Evolutionary conservation across 2,113 vertebrate species (phyloP).

Genomic region (Chunga burmeisteri): DNA sequence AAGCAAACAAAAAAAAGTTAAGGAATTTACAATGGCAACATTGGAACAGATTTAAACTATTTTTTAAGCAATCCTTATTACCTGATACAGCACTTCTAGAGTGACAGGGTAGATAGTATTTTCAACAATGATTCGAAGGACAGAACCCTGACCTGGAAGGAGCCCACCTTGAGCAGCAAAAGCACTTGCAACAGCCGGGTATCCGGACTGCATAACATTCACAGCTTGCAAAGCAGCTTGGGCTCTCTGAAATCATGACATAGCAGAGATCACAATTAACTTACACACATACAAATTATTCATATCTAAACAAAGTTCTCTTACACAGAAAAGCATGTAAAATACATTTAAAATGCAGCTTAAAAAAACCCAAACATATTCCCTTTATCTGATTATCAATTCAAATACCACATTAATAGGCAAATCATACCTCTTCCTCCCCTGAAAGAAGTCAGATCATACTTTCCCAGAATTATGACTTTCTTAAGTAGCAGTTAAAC

Average conservation of each 20-base stretch:
- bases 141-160: conserved; percentile 68
- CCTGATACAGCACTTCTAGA: conserved; percentile 84
- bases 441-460: not conserved
- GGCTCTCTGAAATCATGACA: conserved; percentile 65
- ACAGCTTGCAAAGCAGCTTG: conserved; percentile 73
- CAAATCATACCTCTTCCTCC: not conserved
- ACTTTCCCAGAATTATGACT: not conserved
- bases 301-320: not conserved
- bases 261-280: not conserved
- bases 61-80: conserved; percentile 49
- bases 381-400: not conserved
- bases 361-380: accelerated
- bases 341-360: not conserved
- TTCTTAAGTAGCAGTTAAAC: not conserved
- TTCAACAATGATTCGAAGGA: conserved; percentile 84
- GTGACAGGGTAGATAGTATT: conserved; percentile 81
- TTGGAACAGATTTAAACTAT: not conserved
- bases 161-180: conserved; percentile 41
- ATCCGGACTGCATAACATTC: conserved; percentile 69
- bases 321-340: not conserved
- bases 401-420: not conserved
- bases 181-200: conserved; percentile 32
- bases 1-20: not conserved
- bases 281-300: not conserved
- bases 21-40: not conserved